Evolutionary conservation across 2,113 vertebrate genomes (phyloP), one percentile per base, ranked within the genome.

Genomic region (Charadrius vociferus): DNA sequence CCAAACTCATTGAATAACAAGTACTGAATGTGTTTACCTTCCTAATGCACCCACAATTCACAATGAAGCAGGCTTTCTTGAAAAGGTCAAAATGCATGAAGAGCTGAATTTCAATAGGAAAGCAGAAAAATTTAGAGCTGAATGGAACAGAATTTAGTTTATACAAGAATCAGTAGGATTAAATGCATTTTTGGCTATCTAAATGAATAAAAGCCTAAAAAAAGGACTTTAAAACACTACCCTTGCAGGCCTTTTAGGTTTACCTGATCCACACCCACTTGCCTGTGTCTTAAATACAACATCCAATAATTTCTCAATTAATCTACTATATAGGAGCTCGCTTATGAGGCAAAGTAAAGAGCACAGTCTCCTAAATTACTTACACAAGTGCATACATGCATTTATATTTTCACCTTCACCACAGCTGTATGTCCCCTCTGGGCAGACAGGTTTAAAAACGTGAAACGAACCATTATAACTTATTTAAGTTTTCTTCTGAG

Each of bases 41-140:
- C 81, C 95, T 98, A 98, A 98, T 98, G 96, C 97, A 98, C 98
- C 96, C 97, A 98, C 97, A 98, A 97, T 98, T 98, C 96, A 98
- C 97, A 97, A 77, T 93, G 96, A 98, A 97, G 92, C 95, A 96
- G 93, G 75, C 91, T 98, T 98, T 98, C 96, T 95, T 97, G 91
- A 95, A 98, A 98, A 98, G 98, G 98, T 98, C 98, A 98, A 91
- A 97, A 97, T 90, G 65, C 88, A 93, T 24, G 58, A 97, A 96
- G 96, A 89, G 66, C 72, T 97, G 98, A 98, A 98, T 98, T 98
- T 98, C 95, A 98, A 98, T 98, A 82, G 83, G 65, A 95, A 96
- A 93, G 77, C 36, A 59, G 59, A 91, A 89, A 97, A 97, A 93
- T 55, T 32, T 89, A 75, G 58, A 95, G 45, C 70, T 89, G 56